These are phyloP conservation scores for Dinoponera quadriceps DNA, from an alignment of 1,140 invertebrate genomes.

Conservation along the genomic window DNA sequence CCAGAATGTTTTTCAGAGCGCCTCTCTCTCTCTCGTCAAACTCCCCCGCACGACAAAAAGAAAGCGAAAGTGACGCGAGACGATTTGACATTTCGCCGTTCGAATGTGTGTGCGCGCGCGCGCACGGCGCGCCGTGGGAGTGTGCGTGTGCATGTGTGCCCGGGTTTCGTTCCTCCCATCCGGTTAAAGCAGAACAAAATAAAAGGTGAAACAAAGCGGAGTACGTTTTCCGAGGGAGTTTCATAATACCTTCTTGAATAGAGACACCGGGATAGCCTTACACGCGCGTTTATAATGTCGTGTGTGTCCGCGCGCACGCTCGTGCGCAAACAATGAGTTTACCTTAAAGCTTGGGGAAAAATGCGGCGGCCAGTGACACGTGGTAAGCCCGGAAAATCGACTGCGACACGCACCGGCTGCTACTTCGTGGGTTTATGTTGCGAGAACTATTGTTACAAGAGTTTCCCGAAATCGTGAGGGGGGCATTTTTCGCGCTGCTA, in stretches of 20 bases:
- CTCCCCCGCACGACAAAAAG: slow-evolving; percentile 64
- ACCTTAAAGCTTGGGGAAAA: slow-evolving; percentile 67
- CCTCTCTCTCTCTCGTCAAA: background rate
- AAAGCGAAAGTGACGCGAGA: slow-evolving; percentile 81
- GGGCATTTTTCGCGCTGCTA: slow-evolving; percentile 15
- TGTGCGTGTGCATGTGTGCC: slow-evolving; percentile 32
- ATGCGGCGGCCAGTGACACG: slow-evolving; percentile 65
- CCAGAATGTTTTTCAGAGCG: slow-evolving; percentile 48
- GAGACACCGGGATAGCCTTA: slow-evolving; percentile 74
- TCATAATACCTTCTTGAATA: slow-evolving; percentile 78
- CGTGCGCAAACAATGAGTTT: slow-evolving; percentile 72
- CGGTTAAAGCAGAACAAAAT: slow-evolving; percentile 78
- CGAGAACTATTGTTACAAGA: slow-evolving; percentile 49
- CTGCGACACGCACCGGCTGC: slow-evolving; percentile 44
- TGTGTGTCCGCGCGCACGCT: slow-evolving; percentile 60
- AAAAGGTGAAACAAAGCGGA: slow-evolving; percentile 76
- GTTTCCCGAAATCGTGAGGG: background rate
- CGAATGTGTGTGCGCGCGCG: slow-evolving; percentile 20
- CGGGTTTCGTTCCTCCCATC: slow-evolving; percentile 75
- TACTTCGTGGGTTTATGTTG: slow-evolving; percentile 43
- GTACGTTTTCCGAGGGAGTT: slow-evolving; percentile 74
- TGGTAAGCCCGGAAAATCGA: slow-evolving; percentile 61
- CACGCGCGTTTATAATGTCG: slow-evolving; percentile 72
- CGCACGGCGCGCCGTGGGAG: background rate
- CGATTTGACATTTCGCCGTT: slow-evolving; percentile 70